Conservation (phyloP, 2,888 invertebrate species). For the Agrochola lychnidis region DNA sequence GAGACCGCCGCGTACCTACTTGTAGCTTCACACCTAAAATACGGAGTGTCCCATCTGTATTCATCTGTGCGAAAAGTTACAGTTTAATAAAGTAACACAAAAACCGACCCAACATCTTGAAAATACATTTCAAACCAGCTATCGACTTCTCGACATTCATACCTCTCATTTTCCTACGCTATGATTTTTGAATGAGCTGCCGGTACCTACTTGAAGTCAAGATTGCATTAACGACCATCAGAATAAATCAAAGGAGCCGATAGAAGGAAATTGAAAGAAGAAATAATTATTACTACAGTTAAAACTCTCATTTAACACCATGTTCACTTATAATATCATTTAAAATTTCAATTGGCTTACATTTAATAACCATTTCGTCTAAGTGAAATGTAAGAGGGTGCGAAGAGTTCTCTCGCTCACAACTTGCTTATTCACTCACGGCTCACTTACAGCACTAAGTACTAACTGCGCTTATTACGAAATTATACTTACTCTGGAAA, state of each 20-base stretch:
- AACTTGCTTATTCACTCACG: constrained; percentile 54
- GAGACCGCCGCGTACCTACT: too few relatives aligned
- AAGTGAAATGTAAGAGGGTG: constrained; percentile 35
- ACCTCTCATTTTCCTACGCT: background rate
- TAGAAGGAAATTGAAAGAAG: background rate
- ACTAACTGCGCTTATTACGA: constrained; percentile 26
- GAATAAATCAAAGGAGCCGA: constrained; percentile 3
- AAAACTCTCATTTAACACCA: background rate
- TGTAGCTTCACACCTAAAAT: too few relatives aligned
- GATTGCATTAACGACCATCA: background rate
- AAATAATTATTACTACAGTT: background rate
- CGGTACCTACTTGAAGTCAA: background rate
- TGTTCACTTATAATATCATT: background rate
- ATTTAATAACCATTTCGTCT: constrained; percentile 31
- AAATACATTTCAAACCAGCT: background rate
- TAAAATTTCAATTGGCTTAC: constrained; percentile 15
- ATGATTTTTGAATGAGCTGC: background rate
- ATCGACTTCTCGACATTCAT: background rate
- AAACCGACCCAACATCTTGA: background rate
- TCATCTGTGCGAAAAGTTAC: background rate
- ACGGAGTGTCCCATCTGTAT: too few relatives aligned
- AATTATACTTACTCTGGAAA: constrained; percentile 16
- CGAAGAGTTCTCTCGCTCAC: constrained; percentile 29
- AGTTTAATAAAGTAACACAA: background rate
- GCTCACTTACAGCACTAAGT: constrained; percentile 44